Base-by-base conservation (phyloP, 2,888 invertebrate genomes). In the Nysson spinosus region DNA sequence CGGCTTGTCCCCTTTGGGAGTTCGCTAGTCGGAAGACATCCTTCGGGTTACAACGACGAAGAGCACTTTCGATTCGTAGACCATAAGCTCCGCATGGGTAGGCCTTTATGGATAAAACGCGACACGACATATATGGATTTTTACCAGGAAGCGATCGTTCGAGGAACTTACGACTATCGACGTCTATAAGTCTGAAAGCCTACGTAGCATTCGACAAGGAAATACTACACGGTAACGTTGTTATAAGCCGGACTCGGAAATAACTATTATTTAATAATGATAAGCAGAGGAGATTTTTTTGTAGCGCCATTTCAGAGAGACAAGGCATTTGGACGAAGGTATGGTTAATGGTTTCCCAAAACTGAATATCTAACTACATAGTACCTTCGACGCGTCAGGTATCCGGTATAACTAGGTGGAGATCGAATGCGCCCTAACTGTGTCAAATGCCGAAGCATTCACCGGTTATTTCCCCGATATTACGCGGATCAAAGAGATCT, bases 361-460 rank as follows among this genome's bases (percentile, higher is more conserved):
- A 49, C 43, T 37, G 32, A 16, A 24, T 4, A 35, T 32, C 34
- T 11, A 20, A 28, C 34, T 9, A 12, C n/a, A n/a, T n/a, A n/a
- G n/a, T n/a, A 24, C 12, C n/a, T 12, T 47, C 24, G 12, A 6
- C 19, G 24, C 7, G 7, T 6, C 22, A 4, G n/a, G 43, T 42
- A 34, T 47, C 20, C 40, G 34, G 34, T 42, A n/a, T 24, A 26
- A 49, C 42, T 40, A 34, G 17, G 56, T 11, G 17, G 55, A 40
- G 30, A 43, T 22, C 40, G 20, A 9, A 30, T 37, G 39, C 26
- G 26, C 20, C 43, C 55, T 35, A 71, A 67, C 63, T 72, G 43
- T 67, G 68, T 61, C 72, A 63, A 71, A 68, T 39, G 52, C 50
- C 50, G 28, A 52, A 56, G 44, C 55, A 51, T 42, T 60, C 42